These are phyloP conservation scores for Melanotaenia boesemani DNA, from an alignment of 2,797 vertebrate species.

Conservation along the genomic window DNA sequence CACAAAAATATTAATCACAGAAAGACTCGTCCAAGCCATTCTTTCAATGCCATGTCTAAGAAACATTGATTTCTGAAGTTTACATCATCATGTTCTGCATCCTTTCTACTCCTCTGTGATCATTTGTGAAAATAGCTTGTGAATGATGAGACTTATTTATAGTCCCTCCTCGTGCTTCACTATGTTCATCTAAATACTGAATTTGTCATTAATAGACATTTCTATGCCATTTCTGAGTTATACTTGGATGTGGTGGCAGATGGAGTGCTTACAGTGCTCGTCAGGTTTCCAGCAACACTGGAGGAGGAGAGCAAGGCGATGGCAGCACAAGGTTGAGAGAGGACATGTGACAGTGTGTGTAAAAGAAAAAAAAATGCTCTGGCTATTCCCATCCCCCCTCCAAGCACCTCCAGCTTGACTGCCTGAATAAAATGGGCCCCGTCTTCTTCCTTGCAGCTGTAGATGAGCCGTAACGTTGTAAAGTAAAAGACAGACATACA, in stretches of 20 bases:
- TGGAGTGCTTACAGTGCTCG: constrained; percentile 21
- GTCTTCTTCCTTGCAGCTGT: constrained; percentile 61
- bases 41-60: neutral
- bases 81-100: neutral
- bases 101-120: neutral
- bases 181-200: neutral
- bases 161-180: neutral
- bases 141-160: constrained; percentile 12
- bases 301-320: constrained; percentile 46
- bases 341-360: constrained; percentile 50
- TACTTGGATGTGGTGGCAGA: constrained; percentile 31
- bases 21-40: neutral
- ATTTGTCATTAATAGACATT: constrained; percentile 25
- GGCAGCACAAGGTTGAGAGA: constrained; percentile 49
- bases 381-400: constrained; percentile 42
- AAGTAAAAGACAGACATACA: constrained; percentile 52
- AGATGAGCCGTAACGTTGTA: constrained; percentile 46
- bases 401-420: constrained; percentile 37
- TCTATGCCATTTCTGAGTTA: constrained; percentile 13
- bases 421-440: constrained; percentile 62
- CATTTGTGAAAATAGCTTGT: neutral
- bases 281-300: constrained; percentile 32
- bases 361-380: constrained; percentile 36
- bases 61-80: neutral
- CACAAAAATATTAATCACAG: neutral